Percentiles rank a stretch among this genome's conserved stretches.
These are phyloP conservation scores for Eristalis arbustorum DNA, from an alignment of 2,888 invertebrate species.

Conservation along the genomic window DNA sequence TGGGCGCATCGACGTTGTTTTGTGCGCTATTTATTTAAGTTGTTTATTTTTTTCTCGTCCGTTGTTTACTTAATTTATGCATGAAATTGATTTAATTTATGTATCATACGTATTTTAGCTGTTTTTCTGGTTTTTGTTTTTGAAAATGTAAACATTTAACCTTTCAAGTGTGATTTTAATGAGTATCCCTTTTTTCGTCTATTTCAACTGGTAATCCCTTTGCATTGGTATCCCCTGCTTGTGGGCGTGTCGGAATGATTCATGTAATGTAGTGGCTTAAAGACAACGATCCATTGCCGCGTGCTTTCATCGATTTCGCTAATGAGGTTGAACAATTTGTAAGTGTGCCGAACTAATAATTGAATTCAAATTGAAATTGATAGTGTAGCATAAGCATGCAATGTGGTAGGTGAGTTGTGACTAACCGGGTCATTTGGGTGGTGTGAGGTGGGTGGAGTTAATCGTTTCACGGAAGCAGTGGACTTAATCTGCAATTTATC, in stretches of 20 bases:
- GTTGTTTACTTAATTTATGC: neutral
- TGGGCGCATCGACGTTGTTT: neutral
- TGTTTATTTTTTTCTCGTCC: neutral
- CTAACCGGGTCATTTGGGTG: neutral
- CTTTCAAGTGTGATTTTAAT: constrained; percentile 25
- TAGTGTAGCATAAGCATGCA: neutral
- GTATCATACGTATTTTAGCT: neutral
- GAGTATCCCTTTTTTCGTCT: neutral
- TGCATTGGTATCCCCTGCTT: neutral
- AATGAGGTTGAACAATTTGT: constrained; percentile 86
- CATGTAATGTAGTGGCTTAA: constrained; percentile 85
- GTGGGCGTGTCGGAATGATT: constrained; percentile 1
- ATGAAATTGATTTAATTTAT: neutral
- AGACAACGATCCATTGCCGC: constrained; percentile 86
- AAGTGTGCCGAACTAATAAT: constrained; percentile 80
- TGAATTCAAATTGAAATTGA: neutral
- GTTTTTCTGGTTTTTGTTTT: neutral
- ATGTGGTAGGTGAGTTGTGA: neutral
- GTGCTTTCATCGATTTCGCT: constrained; percentile 86
- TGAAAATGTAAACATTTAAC: neutral
- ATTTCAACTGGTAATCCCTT: constrained; percentile 12
- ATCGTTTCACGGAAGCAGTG: too few species aligned
- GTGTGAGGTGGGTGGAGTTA: too few species aligned
- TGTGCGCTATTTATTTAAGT: neutral
- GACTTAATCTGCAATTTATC: too few species aligned